Base-by-base conservation (phyloP, 2,797 vertebrate species). In the Petrocephalus sullivani region DNA sequence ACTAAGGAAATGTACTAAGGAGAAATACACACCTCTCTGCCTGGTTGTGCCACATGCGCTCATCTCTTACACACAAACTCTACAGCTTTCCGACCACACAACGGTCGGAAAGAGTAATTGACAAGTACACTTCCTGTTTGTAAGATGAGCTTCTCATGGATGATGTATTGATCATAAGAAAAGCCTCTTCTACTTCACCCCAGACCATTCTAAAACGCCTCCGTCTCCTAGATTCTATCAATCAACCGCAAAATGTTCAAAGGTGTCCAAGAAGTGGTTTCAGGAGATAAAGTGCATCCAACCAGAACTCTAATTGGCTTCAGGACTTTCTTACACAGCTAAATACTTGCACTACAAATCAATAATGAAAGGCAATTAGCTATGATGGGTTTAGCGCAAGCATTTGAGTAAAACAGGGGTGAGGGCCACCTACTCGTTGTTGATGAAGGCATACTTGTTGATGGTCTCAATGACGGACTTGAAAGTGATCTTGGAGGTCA, bases 401-500 rank as follows among this genome's bases (percentile, higher is more conserved):
- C 41, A 78, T 56, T 84, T 16, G 8, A 28, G 37, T 93, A 49
- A n/a, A 46, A 88, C 49, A 84, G 78, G 64, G 19, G 53, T 21
- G 10, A 19, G 12, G 51, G 19, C 49, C 87, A 96, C 98, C 95
- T 93, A 99, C 98, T 97, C 96, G 7, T 99, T 99, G 93, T 97
- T 99, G 92, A 97, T 90, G 89, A 99, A 99, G 91, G 98, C 98
- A 0, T 98, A 95, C 95, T 97, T 99, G 93, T 98, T 96, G 94
- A 99, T 98, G 90, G 97, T 96, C 93, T 98, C 98, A 58, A 98
- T 96, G 46, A 99, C 98, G 8, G 98, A 97, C 90, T 96, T 96
- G 95, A 99, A 99, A 4, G 96, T 95, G 90, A 99, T 99, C 94
- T 99, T 99, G 75, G 98, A 99, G 60, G 98, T 99, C 56, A 99